Conservation (phyloP, 2,888 invertebrate species). For the Antheraea assamensis region DNA sequence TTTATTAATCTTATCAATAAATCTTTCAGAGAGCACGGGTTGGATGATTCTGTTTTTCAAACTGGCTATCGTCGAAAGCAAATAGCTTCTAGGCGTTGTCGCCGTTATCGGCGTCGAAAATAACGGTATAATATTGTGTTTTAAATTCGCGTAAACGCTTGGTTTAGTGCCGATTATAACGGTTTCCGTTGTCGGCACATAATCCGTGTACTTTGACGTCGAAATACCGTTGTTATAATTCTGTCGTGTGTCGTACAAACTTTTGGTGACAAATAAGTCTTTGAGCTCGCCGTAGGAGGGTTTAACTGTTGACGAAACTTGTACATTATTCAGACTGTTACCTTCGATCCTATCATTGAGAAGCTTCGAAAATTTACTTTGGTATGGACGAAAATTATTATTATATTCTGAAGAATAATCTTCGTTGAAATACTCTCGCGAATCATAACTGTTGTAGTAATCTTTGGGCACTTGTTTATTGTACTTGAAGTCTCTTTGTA, state of each 20-base stretch:
- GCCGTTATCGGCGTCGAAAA: conserved; percentile 31
- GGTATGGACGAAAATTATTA: conserved; percentile 53
- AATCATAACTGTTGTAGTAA: conserved; percentile 52
- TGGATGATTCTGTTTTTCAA: conserved; percentile 53
- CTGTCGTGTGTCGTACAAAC: conserved; percentile 36
- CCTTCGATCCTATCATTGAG: conserved; percentile 29
- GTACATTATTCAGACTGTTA: conserved; percentile 19
- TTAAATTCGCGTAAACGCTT: conserved; percentile 57
- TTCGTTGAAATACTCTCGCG: conserved; percentile 61
- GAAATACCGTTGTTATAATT: not conserved
- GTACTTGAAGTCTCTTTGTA: conserved; percentile 19
- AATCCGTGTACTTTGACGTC: not conserved
- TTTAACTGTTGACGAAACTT: conserved; percentile 37
- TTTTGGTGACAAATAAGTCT: conserved; percentile 51
- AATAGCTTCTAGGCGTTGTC: conserved; percentile 51
- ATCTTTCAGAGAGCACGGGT: conserved; percentile 56
- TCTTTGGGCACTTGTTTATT: conserved; percentile 22
- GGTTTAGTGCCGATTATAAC: conserved; percentile 48
- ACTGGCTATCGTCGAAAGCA: conserved; percentile 62
- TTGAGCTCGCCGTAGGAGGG: conserved; percentile 56
- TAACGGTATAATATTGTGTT: conserved; percentile 37
- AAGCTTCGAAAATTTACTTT: conserved; percentile 52
- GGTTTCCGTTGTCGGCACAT: conserved; percentile 44
- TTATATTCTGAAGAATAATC: conserved; percentile 62
- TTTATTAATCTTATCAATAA: conserved; percentile 68